These are phyloP conservation scores for Myotis davidii DNA, from an alignment of 2,113 vertebrate species.

Conservation along the genomic window DNA sequence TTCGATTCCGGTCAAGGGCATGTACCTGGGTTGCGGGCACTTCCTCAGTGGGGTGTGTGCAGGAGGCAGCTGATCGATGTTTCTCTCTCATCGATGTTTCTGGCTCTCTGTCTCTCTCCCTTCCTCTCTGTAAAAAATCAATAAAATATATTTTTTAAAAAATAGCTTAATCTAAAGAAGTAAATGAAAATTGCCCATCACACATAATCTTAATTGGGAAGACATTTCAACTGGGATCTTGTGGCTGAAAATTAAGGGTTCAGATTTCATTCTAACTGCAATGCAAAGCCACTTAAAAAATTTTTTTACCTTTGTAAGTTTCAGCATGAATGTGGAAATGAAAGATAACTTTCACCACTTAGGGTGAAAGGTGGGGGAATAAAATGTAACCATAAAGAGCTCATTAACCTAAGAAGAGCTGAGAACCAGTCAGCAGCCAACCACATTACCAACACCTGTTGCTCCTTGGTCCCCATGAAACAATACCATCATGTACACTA, in stretches of 20 bases:
- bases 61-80: no score
- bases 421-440: neutral
- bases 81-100: no score
- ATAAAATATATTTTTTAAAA: no score
- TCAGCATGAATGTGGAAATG: no score
- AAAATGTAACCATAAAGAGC: neutral
- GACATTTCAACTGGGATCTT: neutral
- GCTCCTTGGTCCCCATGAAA: neutral
- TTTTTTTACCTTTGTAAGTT: neutral
- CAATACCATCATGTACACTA: neutral
- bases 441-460: neutral
- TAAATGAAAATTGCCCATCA: conserved; percentile 18
- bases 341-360: no score
- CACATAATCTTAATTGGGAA: neutral
- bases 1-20: no score
- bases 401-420: neutral
- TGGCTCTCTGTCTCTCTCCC: no score
- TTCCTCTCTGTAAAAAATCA: no score
- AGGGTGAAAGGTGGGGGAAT: no score
- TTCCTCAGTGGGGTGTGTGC: no score
- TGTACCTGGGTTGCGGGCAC: no score
- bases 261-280: neutral
- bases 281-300: neutral
- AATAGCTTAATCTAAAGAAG: neutral
- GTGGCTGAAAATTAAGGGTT: neutral